Conservation (phyloP, 2,888 invertebrate species). For the Chrysomela aeneicollis region DNA sequence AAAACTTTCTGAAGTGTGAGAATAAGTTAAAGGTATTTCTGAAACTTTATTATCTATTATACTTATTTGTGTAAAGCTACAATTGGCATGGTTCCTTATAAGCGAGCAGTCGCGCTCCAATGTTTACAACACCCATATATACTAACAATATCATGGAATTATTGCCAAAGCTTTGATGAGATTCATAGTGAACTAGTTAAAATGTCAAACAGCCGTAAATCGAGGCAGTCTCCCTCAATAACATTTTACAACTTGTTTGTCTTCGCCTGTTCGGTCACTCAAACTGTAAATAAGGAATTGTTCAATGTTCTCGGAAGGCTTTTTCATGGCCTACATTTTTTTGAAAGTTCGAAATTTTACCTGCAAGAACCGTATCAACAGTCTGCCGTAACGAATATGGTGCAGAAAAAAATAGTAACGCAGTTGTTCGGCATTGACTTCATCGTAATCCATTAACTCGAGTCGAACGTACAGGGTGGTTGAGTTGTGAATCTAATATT, state of each 20-base stretch:
- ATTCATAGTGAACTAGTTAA: conserved; percentile 9
- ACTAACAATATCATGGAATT: background rate
- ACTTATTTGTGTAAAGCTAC: no score
- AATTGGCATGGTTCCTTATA: background rate
- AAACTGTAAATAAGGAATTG: conserved; percentile 45
- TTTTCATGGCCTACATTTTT: conserved; percentile 48
- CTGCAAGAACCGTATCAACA: conserved; percentile 34
- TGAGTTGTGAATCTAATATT: no score
- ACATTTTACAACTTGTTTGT: conserved; percentile 38
- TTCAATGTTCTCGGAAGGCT: conserved; percentile 48
- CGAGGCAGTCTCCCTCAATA: conserved; percentile 27
- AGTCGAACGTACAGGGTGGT: conserved; percentile 2
- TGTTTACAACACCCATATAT: background rate
- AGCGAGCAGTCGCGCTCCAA: background rate
- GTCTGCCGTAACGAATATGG: conserved; percentile 34
- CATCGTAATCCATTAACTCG: conserved; percentile 4
- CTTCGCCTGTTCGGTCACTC: conserved; percentile 33
- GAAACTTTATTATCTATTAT: no score
- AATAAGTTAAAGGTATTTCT: no score
- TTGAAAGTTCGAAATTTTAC: conserved; percentile 39
- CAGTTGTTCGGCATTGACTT: background rate
- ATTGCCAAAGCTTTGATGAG: conserved; percentile 2
- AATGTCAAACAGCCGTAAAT: conserved; percentile 26
- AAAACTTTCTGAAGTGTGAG: no score
- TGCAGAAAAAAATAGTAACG: conserved; percentile 24